phyloP scores from a whole-genome alignment of 2,888 invertebrate species.

The Horisme vitalbata region DNA sequence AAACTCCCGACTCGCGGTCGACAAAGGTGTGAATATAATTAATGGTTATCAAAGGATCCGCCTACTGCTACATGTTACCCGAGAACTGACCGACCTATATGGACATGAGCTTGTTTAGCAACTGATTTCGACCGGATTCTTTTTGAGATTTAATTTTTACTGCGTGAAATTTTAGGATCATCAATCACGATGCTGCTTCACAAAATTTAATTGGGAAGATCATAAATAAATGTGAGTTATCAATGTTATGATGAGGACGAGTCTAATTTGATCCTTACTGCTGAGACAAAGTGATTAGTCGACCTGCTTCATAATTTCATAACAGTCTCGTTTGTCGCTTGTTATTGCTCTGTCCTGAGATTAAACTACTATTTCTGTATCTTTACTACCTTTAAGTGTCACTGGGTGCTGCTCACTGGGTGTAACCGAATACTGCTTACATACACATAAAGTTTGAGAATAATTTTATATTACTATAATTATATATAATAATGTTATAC shows the following conservation, averaged over 20 bases:
- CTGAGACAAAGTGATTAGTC: conserved; percentile 41
- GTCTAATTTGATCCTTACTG: conserved; percentile 34
- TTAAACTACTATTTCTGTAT: conserved; percentile 39
- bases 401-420: conserved; percentile 28
- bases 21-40: conserved; percentile 80
- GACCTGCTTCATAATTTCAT: conserved; percentile 43
- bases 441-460: no score
- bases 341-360: conserved; percentile 42
- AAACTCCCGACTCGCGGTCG: conserved; percentile 50
- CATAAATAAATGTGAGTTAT: conserved; percentile 50
- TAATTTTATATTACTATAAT: no score
- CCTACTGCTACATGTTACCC: conserved; percentile 46
- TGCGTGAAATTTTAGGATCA: conserved; percentile 25
- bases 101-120: conserved; percentile 49
- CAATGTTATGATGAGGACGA: conserved; percentile 40
- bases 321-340: conserved; percentile 45
- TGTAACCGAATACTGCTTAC: conserved; percentile 20
- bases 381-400: conserved; percentile 31
- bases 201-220: conserved; percentile 51
- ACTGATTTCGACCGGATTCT: conserved; percentile 27
- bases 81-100: conserved; percentile 44
- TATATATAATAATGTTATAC: no score
- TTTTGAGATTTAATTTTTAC: conserved; percentile 17
- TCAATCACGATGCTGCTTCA: conserved; percentile 50
- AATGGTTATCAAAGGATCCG: conserved; percentile 74